These are phyloP conservation scores for Romanomermis culicivorax DNA, from an alignment of 2,888 invertebrate genomes.

Conservation along the genomic window DNA sequence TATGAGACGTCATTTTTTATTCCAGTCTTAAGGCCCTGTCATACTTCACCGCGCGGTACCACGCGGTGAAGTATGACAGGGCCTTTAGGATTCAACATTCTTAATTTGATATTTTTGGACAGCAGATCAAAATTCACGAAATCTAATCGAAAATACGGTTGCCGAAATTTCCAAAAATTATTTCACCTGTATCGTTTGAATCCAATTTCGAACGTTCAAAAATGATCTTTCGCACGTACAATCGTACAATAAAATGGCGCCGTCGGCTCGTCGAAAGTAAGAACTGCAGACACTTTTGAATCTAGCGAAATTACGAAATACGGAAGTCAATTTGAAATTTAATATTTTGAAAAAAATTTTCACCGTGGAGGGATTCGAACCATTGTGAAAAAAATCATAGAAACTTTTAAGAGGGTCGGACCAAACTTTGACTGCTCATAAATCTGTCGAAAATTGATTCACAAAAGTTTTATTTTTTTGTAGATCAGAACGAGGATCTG, in stretches of 20 bases:
- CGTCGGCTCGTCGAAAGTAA: slow-evolving; percentile 42
- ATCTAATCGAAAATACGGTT: neutral
- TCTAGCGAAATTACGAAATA: slow-evolving; percentile 26
- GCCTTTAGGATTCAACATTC: neutral
- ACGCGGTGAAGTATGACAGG: no score
- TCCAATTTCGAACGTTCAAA: slow-evolving; percentile 40
- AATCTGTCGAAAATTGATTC: no score
- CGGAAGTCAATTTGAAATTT: slow-evolving; percentile 7
- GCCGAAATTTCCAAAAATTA: neutral
- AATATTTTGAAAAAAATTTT: slow-evolving; percentile 5
- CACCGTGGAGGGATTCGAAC: neutral
- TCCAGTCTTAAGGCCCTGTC: no score
- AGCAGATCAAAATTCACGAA: no score
- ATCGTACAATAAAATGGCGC: slow-evolving; percentile 41
- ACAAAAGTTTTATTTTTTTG: no score
- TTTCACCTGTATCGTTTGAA: slow-evolving; percentile 37
- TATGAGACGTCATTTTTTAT: no score
- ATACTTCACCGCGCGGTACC: no score
- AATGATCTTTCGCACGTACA: slow-evolving; percentile 40
- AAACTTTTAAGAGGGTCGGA: no score
- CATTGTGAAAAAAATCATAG: neutral
- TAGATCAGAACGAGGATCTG: no score
- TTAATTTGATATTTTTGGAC: no score
- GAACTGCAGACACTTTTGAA: slow-evolving; percentile 42
- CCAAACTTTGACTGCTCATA: no score